Evolutionary conservation across 2,888 invertebrate species (phyloP).

Genomic region (Habroteleia sp.): DNA sequence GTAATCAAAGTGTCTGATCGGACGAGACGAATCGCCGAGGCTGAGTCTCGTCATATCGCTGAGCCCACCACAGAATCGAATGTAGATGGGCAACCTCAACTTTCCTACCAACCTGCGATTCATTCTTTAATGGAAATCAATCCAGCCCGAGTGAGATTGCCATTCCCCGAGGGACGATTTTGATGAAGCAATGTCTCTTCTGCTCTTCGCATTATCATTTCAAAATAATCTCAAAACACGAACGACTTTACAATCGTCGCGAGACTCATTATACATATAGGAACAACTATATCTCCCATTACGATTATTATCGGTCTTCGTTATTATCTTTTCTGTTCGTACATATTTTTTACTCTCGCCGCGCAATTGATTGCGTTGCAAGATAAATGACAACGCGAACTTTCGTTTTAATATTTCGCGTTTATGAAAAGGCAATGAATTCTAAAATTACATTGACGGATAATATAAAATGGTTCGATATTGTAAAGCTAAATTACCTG

Average conservation of each 20-base stretch:
- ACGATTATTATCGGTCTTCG: constrained; percentile 48
- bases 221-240: constrained; percentile 60
- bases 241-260: constrained; percentile 60
- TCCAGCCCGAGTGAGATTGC: constrained; percentile 67
- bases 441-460: neutral
- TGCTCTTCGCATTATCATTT: constrained; percentile 60
- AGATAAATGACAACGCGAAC: constrained; percentile 22
- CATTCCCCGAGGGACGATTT: constrained; percentile 61
- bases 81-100: constrained; percentile 60
- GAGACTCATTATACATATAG: constrained; percentile 62
- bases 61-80: constrained; percentile 61
- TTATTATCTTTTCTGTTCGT: constrained; percentile 37
- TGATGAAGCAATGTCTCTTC: constrained; percentile 61
- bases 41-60: constrained; percentile 56
- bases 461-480: constrained; percentile 2
- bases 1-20: constrained; percentile 79
- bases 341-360: constrained; percentile 2
- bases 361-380: constrained; percentile 5
- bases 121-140: constrained; percentile 73
- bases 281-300: constrained; percentile 65
- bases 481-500: neutral
- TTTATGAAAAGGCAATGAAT: neutral
- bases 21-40: constrained; percentile 74
- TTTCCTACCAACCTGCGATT: constrained; percentile 59
- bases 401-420: neutral